These are phyloP conservation scores for Rallus limicola DNA, from an alignment of 2,113 vertebrate species.

Conservation along the genomic window DNA sequence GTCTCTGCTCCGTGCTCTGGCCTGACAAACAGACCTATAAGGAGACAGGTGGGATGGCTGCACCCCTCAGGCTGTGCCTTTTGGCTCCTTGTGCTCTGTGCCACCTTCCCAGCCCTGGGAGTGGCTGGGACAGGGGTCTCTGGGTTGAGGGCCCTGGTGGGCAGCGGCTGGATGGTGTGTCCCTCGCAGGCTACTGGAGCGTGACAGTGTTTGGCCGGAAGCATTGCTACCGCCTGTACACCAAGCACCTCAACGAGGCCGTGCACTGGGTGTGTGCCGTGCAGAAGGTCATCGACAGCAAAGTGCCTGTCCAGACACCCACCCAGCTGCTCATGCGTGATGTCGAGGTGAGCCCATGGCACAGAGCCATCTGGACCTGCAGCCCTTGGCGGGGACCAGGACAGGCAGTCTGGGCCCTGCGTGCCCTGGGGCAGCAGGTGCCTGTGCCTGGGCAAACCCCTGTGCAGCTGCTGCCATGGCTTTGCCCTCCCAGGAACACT, in stretches of 20 bases:
- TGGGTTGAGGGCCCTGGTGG: not conserved
- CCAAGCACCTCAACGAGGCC: conserved; percentile 90
- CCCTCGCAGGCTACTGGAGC: conserved; percentile 87
- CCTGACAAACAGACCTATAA: conserved; percentile 93
- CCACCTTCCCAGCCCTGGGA: not conserved
- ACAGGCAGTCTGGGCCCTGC: fast-evolving
- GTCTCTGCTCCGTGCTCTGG: conserved; percentile 93
- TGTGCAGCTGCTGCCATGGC: not conserved
- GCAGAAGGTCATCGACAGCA: conserved; percentile 92
- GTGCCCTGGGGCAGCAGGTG: not conserved
- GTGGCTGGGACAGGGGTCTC: fast-evolving
- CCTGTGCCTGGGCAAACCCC: not conserved
- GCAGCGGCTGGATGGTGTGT: not conserved
- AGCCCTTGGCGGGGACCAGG: fast-evolving
- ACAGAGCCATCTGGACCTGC: fast-evolving
- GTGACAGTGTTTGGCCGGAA: conserved; percentile 93
- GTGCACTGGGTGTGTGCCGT: conserved; percentile 91
- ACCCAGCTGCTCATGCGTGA: conserved; percentile 94
- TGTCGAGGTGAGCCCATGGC: conserved; percentile 80
- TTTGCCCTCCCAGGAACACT: conserved; percentile 83
- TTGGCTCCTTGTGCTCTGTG: fast-evolving
- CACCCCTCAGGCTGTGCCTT: fast-evolving
- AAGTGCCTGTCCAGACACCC: conserved; percentile 91
- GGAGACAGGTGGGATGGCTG: conserved; percentile 84
- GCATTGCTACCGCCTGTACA: conserved; percentile 90